These are phyloP conservation scores for Netelia fuscicornis DNA, from an alignment of 2,888 invertebrate species.

Conservation along the genomic window DNA sequence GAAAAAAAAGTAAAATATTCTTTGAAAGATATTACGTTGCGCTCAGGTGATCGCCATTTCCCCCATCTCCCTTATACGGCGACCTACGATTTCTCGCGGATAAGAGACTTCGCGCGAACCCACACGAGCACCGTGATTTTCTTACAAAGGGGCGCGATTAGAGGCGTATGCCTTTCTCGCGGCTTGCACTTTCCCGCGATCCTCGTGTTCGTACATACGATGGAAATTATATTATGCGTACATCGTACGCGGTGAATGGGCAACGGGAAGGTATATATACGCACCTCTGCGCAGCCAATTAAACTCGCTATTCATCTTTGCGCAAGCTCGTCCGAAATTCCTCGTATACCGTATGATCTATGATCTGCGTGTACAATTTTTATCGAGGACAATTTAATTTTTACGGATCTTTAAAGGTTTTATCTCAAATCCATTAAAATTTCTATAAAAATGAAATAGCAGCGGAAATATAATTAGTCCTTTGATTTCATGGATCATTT, in stretches of 20 bases:
- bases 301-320: constrained; percentile 51
- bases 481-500: too few species aligned
- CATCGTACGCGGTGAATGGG: constrained; percentile 5
- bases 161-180: constrained; percentile 17
- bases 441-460: too few species aligned
- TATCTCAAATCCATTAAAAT: background rate
- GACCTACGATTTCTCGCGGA: constrained; percentile 60
- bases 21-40: background rate
- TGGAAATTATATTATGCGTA: constrained; percentile 5
- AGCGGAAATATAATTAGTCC: too few species aligned
- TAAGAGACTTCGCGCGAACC: constrained; percentile 28
- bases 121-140: background rate
- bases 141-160: constrained; percentile 9
- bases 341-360: background rate
- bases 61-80: background rate
- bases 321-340: background rate
- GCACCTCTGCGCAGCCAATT: constrained; percentile 31
- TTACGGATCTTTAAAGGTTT: background rate
- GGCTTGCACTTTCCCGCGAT: constrained; percentile 53
- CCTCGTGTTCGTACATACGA: background rate
- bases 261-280: background rate
- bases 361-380: background rate
- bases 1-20: too few species aligned
- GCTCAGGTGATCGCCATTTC: background rate
- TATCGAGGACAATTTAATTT: background rate